Evolutionary conservation across 2,888 invertebrate genomes (phyloP), one percentile per base, ranked within the genome.

Genomic region (Nesidiocoris tenuis): DNA sequence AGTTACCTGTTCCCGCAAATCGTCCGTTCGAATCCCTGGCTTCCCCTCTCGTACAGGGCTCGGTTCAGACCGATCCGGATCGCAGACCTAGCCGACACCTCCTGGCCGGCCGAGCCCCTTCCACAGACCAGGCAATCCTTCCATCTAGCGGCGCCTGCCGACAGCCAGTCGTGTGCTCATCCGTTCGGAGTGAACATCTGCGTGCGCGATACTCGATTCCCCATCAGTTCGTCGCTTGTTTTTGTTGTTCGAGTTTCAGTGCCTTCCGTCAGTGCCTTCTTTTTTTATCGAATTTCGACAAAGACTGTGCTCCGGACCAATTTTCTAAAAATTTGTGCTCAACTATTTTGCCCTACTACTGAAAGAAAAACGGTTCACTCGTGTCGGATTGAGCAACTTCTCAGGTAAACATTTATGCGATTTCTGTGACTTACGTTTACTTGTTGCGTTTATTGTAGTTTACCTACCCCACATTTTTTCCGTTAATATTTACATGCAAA

Each of bases 141-240:
- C n/a, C n/a, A n/a, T n/a, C n/a, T n/a, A n/a, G n/a, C 12, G 17
- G n/a, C 21, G 22, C n/a, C 67, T 17, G 2, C 57, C 56, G 63
- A 61, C 72, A 22, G 61, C 61, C 72, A 72, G 72, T 72, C 72
- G 72, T 72, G 72, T 72, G 72, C 72, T 61, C 61, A 63, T 72
- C 72, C 61, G 18, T 61, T 54, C 72, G 72, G 72, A 72, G 72
- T 72, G 72, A 39, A 63, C 56, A 54, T 61, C 72, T 72, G 56
- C 67, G 55, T 9, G n/a, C 56, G 67, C 67, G 19, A 19, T 59
- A 39, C 12, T 39, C 39, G 12, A 7, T 39, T 39, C 12, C 12
- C 12, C 39, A 39, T 39, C 39, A 3, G 39, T 55, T 59, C 70
- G 22, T 25, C 25, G 70, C 59, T 19, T 18, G 70, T 59, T 61